Base-by-base conservation (phyloP, 2,113 vertebrate genomes). In the Plecturocebus donacophilus region DNA sequence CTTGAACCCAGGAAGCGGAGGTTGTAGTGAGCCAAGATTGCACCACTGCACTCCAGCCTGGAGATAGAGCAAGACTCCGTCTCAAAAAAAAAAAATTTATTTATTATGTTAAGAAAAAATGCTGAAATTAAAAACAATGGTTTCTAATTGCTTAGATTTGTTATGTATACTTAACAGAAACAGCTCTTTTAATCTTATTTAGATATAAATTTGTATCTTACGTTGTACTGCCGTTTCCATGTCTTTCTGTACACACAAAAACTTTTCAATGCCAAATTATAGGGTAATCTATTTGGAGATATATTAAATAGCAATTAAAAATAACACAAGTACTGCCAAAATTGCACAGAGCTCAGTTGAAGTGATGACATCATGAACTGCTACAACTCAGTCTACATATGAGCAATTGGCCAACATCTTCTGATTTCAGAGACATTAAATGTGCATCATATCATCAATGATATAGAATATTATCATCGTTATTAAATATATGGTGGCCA, bases 61-160 rank as follows among this genome's bases (percentile, higher is more conserved):
- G 42, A 3, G 42, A 42, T 5, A 42, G 42, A 42, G 42, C 42
- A 42, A 42, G 42, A 42, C 42, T 42, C 42, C 42, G 42, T 42
- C 42, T 42, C 42, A 42, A 42, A 42, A 42, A 42, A 42, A 42
- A 42, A 42, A 42, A 42, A 42, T 42, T 42, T 42, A 3, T 42
- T 42, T 42, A 42, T 42, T 42, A 42, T 42, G 42, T 42, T 42
- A 42, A 42, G 42, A 42, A 42, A 42, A 42, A 89, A 13, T 54
- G 16, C n/a, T 81, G 68, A 91, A 86, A 81, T 68, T 79, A 93
- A 93, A 85, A 79, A 42, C 40, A 93, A 25, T 40, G 45, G 73
- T 91, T 76, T 94, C 75, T 52, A 68, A 91, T n/a, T 91, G 73
- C 20, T 91, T 87, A 58, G 38, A 76, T 87, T 85, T 76, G 64